Conservation (phyloP, 2,113 vertebrate genomes). For the Tenrec ecaudatus region DNA sequence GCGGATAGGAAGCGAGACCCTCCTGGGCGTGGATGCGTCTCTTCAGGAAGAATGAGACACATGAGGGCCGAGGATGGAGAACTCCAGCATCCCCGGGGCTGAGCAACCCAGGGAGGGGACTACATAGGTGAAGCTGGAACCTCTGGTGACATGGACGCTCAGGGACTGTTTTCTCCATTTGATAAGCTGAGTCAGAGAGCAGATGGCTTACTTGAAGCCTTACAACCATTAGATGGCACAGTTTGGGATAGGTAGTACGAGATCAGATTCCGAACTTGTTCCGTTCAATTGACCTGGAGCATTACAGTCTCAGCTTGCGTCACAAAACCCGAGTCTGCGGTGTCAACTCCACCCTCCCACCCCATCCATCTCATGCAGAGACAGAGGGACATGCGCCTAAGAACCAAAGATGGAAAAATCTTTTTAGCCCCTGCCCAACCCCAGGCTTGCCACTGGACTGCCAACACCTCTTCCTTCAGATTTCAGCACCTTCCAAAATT, state of each 20-base stretch:
- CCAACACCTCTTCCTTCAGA: not conserved
- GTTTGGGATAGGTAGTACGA: not conserved
- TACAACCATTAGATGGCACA: constrained; percentile 34
- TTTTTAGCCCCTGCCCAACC: not conserved
- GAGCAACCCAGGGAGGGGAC: not conserved
- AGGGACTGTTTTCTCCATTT: not conserved
- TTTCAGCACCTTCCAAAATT: constrained; percentile 80
- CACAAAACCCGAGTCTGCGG: constrained; percentile 41
- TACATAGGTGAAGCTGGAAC: not conserved
- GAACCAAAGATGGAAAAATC: constrained; percentile 4
- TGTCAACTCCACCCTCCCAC: not conserved
- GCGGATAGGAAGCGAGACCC: constrained; percentile 7
- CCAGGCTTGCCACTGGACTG: not conserved
- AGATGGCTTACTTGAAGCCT: constrained; percentile 34
- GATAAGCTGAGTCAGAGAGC: constrained; percentile 6
- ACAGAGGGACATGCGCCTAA: not conserved
- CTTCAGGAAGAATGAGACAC: not conserved
- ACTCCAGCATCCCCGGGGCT: not conserved
- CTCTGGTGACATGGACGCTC: not conserved
- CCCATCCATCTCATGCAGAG: not conserved
- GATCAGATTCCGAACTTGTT: constrained; percentile 43
- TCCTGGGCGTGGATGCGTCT: constrained; percentile 12
- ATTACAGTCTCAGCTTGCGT: constrained; percentile 23
- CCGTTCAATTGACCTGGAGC: constrained; percentile 25
- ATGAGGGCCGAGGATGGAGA: not conserved